A percentile compares a stretch with the other conserved stretches of the same genome.
phyloP scores from a whole-genome alignment of 1,140 invertebrate species.

The Drosophila tropicalis region DNA sequence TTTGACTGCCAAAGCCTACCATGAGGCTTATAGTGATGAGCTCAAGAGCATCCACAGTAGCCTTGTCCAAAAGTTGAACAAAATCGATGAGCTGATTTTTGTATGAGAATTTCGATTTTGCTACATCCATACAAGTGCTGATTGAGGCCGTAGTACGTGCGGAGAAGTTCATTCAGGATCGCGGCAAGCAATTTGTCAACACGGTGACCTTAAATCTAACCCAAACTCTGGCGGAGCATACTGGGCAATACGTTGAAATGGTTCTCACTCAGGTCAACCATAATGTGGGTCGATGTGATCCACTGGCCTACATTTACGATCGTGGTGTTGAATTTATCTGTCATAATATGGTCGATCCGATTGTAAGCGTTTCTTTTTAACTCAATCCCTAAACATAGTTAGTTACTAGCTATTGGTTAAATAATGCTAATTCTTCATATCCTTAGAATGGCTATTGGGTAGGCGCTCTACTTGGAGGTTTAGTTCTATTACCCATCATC shows the following conservation, averaged over 20 bases:
- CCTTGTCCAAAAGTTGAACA: conserved; percentile 83
- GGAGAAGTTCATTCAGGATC: conserved; percentile 87
- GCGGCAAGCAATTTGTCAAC: conserved; percentile 88
- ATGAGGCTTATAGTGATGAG: conserved; percentile 85
- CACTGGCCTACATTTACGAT: conserved; percentile 91
- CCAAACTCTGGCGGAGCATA: conserved; percentile 83
- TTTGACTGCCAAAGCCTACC: conserved; percentile 85
- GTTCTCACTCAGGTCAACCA: conserved; percentile 85
- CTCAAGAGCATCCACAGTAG: conserved; percentile 86
- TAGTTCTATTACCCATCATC: conserved; percentile 92
- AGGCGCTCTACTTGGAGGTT: conserved; percentile 90
- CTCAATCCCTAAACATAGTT: not conserved
- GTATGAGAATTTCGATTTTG: conserved; percentile 88
- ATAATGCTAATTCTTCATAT: conserved; percentile 29
- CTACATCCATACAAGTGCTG: conserved; percentile 87
- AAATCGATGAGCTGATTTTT: conserved; percentile 86
- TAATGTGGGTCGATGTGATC: conserved; percentile 90
- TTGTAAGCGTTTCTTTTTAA: conserved; percentile 87
- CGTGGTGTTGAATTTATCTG: conserved; percentile 90
- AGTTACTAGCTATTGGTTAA: too few species aligned
- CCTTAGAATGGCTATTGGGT: conserved; percentile 95
- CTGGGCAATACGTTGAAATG: conserved; percentile 87
- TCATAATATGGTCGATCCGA: conserved; percentile 90
- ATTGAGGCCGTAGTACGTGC: conserved; percentile 88
- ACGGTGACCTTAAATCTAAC: conserved; percentile 84